Evolutionary conservation across 2,888 invertebrate species (phyloP).

Genomic region (Papilio elwesi): DNA sequence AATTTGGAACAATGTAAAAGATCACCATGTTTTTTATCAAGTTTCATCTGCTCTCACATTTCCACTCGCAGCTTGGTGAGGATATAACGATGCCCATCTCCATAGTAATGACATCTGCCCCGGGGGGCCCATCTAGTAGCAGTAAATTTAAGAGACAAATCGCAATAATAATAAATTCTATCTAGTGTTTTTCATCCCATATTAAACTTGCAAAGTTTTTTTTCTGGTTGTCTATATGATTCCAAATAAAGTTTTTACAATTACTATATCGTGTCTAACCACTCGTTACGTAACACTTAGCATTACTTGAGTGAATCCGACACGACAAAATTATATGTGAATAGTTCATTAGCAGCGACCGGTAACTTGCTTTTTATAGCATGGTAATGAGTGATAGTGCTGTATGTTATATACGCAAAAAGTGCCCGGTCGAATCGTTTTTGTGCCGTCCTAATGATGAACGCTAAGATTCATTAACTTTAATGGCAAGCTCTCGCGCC

Average conservation of each 20-base stretch:
- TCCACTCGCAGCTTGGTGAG: too few relatives aligned
- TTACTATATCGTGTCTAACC: not conserved
- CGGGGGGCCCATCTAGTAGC: too few relatives aligned
- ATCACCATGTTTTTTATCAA: not conserved
- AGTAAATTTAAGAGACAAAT: too few relatives aligned
- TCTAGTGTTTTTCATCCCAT: not conserved
- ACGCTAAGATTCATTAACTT: slow-evolving; percentile 1
- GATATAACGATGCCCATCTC: too few relatives aligned
- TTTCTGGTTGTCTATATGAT: not conserved
- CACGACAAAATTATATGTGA: slow-evolving; percentile 19
- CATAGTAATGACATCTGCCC: too few relatives aligned
- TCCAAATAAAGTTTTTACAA: slow-evolving; percentile 1
- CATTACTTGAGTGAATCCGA: slow-evolving; percentile 1
- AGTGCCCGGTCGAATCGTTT: slow-evolving; percentile 2
- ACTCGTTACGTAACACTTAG: slow-evolving; percentile 14
- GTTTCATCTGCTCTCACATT: too few relatives aligned
- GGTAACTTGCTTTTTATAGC: slow-evolving; percentile 17
- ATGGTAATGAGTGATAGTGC: slow-evolving; percentile 13
- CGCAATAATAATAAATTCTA: too few relatives aligned
- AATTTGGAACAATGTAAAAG: not conserved
- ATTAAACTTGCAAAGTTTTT: not conserved
- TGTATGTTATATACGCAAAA: slow-evolving; percentile 3
- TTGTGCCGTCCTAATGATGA: slow-evolving; percentile 4
- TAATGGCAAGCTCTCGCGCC: not conserved
- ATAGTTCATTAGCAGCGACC: slow-evolving; percentile 21